Evolutionary conservation across 2,797 vertebrate genomes (phyloP).

Genomic region (Sebastes oblongus): DNA sequence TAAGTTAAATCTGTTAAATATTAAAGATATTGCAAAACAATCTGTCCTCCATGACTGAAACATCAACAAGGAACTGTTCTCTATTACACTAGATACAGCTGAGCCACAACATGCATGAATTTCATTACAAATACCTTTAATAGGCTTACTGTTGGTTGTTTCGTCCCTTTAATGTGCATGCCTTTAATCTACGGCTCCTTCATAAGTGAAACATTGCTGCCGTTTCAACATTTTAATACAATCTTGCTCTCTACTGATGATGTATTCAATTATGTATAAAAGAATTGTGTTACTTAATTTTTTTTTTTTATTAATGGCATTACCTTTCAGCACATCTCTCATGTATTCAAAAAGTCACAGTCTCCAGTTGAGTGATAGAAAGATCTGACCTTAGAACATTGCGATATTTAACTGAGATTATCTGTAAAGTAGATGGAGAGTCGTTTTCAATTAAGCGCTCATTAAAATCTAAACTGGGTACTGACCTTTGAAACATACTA

Average conservation of each 20-base stretch:
- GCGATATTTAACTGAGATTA: slow-evolving; percentile 78
- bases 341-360: slow-evolving; percentile 35
- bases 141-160: slow-evolving; percentile 9
- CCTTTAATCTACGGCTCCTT: neutral
- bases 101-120: slow-evolving; percentile 10
- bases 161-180: slow-evolving; percentile 10
- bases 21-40: neutral
- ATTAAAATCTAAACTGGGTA: slow-evolving; percentile 79
- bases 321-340: slow-evolving; percentile 27
- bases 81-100: neutral
- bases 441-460: slow-evolving; percentile 79
- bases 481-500: slow-evolving; percentile 75
- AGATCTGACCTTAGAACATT: slow-evolving; percentile 68
- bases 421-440: slow-evolving; percentile 75
- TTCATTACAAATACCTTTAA: slow-evolving; percentile 21
- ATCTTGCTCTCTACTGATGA: neutral
- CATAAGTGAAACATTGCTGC: neutral
- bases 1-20: neutral
- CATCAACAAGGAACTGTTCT: neutral
- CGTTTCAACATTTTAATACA: slow-evolving; percentile 9
- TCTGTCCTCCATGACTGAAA: neutral
- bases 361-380: slow-evolving; percentile 41
- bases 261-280: slow-evolving; percentile 2
- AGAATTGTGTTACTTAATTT: slow-evolving; percentile 26
- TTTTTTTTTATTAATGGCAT: neutral